Base-by-base conservation (phyloP, 2,888 invertebrate species). In the Frankliniella fusca region DNA sequence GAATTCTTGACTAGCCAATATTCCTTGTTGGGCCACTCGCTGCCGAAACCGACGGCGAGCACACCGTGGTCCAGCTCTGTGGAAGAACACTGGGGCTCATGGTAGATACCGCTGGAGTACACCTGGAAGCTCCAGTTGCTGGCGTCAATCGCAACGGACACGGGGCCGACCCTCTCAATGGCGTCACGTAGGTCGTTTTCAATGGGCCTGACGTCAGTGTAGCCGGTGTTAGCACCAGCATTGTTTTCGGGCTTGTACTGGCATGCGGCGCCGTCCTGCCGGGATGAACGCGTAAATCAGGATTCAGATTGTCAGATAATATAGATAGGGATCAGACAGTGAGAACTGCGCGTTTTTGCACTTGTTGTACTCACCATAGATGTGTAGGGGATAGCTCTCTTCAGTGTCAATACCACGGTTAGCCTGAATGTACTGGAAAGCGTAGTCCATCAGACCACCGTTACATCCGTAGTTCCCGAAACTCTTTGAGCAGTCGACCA, bases 141-240 rank as follows among this genome's bases (percentile, higher is more conserved):
- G 84, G 97, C 97, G 90, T 97, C 96, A 87, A 97, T 96, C 86
- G 95, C 96, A 80, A 96, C 93, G 11, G 95, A 91, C 81, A 96
- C 90, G 15, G 97, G 97, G 0, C 97, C 97, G 83, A 94, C 88
- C 0, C 94, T 94, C 83, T 96, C 96, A 81, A 96, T 91, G 15
- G 96, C 96, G 84, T 90, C 88, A 89, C 91, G 90, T 86, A 97
- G 89, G 86, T 92, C 92, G 8, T 91, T 87, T 88, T 97, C 97
- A 1, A 93, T 94, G 48, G 89, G 85, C 0, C 93, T 91, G 83
- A 97, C 89, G 88, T 96, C 95, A 83, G 92, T 91, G 87, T 91
- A 95, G 20, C 96, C 95, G n/a, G 90, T 91, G 88, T 95, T 95
- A 0, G 93, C 93, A 81, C 95, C 97, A 0, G 90, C 88, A 86